Base-by-base conservation (phyloP, 1,140 invertebrate species). In the Drosophila carrolli region DNA sequence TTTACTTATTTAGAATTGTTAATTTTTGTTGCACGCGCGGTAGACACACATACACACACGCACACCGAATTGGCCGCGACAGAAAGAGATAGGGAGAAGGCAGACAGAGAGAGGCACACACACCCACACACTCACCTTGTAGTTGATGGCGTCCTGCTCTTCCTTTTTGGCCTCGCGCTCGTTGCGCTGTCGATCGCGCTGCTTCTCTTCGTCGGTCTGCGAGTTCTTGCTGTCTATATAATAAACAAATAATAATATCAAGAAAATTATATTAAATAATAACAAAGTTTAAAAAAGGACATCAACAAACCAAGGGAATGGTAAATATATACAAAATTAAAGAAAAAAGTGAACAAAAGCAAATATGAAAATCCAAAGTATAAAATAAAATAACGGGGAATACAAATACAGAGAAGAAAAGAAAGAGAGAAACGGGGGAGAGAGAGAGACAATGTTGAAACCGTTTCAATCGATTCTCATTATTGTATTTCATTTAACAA, bases 121-220 rank as follows among this genome's bases (percentile, higher is more conserved):
- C 78, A 78, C 82, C 47, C 70, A 78, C 72, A 74, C 72, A 90
- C 77, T 89, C 83, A 92, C 91, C 83, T 92, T 92, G 58, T 92
- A 92, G 77, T 92, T 92, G 54, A 92, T 85, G 40, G 91, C 91
- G 88, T 92, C 91, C 79, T 92, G 90, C 65, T 92, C 91, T 76
- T 91, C 90, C 76, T 92, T 91, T 83, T 92, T 92, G 53, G 90
- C 85, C 77, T 92, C 91, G 38, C 91, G 90, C 59, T 92, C 91
- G 90, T 81, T 91, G 54, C 91, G 91, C 65, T 92, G 91, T 54
- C 91, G 90, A 81, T 92, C 91, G 70, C 91, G 91, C 54, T 92
- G 91, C 63, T 92, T 92, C 66, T 92, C 91, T 86, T 92, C 91
- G 91, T 92, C 91, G 70, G 89, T 92, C 83, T 92, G 91, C 65